A percentile compares a stretch with the other conserved stretches of the same genome.
Conservation (phyloP, 1,140 invertebrate species). For the Conus ventricosus region DNA sequence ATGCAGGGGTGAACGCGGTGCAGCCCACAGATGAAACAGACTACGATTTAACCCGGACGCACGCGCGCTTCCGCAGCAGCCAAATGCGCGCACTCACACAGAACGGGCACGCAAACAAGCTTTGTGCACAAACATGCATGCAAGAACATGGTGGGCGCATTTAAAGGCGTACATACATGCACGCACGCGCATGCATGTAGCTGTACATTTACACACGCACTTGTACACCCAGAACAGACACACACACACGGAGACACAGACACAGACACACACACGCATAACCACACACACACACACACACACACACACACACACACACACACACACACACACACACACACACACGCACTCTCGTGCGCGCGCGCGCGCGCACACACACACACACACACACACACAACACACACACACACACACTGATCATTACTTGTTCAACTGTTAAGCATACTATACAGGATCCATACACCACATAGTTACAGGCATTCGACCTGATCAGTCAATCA, state of each 20-base stretch:
- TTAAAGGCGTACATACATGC: not conserved
- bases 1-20: too few relatives aligned
- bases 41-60: not conserved
- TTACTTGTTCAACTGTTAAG: too few relatives aligned
- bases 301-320: not conserved
- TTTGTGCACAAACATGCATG: not conserved
- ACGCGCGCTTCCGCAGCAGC: not conserved
- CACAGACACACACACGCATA: conserved; percentile 22
- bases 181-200: conserved; percentile 5
- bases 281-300: conserved; percentile 2
- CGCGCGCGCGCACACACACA: not conserved
- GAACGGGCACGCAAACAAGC: not conserved
- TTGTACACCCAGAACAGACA: not conserved
- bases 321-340: too few relatives aligned
- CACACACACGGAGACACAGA: conserved; percentile 17
- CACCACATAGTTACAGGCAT: too few relatives aligned
- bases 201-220: conserved; percentile 5
- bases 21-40: not conserved
- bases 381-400: not conserved
- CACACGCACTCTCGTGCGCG: not conserved
- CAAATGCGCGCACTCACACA: not conserved
- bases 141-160: not conserved
- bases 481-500: too few relatives aligned
- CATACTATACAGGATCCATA: too few relatives aligned
- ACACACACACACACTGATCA: not conserved